These are phyloP conservation scores for Dicyrtoma fusca DNA, from an alignment of 2,888 invertebrate genomes.

Conservation along the genomic window DNA sequence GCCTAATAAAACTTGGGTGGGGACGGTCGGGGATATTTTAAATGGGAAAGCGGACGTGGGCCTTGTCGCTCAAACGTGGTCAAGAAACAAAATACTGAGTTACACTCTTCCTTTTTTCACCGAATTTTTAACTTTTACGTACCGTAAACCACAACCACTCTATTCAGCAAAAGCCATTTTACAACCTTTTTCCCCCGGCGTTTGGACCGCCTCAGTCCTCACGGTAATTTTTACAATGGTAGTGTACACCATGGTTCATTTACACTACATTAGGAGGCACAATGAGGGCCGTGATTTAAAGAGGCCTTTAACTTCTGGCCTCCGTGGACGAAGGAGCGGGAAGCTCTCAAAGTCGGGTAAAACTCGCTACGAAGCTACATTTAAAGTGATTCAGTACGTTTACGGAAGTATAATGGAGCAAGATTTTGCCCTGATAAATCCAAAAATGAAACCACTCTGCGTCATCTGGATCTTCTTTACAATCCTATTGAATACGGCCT, in stretches of 20 bases:
- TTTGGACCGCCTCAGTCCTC: not conserved
- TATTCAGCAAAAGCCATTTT: constrained; percentile 2
- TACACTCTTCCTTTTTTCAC: constrained; percentile 27
- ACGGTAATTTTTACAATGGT: not conserved
- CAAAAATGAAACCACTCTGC: not conserved
- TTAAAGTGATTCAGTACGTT: not conserved
- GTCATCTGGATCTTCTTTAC: constrained; percentile 14
- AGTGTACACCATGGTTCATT: not conserved
- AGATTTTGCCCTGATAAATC: not conserved
- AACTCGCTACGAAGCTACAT: too few relatives aligned
- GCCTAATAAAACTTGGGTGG: constrained; percentile 35
- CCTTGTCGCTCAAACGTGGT: not conserved
- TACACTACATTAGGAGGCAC: too few relatives aligned
- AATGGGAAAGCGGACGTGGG: constrained; percentile 28
- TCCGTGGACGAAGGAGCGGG: too few relatives aligned
- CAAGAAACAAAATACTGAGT: not conserved
- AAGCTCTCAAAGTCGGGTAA: too few relatives aligned
- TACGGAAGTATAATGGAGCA: not conserved
- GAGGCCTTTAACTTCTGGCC: too few relatives aligned
- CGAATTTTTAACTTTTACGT: constrained; percentile 25
- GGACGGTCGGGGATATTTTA: constrained; percentile 26
- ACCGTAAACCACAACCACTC: not conserved
- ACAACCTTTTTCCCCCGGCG: not conserved
- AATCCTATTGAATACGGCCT: constrained; percentile 30
- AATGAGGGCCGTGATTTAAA: too few relatives aligned